Evolutionary conservation across 2,888 invertebrate genomes (phyloP).

Genomic region (Eulithis prunata): DNA sequence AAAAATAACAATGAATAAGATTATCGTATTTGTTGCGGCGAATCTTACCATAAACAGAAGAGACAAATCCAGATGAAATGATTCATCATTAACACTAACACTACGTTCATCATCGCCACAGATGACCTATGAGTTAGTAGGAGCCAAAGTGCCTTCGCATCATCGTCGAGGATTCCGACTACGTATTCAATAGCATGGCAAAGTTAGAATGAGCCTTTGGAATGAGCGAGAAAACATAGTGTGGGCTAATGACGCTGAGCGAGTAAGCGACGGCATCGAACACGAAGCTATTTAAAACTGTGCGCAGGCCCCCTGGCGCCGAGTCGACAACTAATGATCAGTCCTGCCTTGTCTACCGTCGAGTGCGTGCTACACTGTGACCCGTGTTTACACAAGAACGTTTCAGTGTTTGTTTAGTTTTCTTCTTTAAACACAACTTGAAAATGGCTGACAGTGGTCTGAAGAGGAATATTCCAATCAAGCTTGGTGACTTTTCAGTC

Average conservation of each 20-base stretch:
- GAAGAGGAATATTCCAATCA: constrained; percentile 96
- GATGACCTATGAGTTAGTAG: constrained; percentile 30
- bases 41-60: constrained; percentile 70
- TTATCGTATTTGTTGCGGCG: constrained; percentile 47
- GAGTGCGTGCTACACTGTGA: constrained; percentile 73
- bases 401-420: constrained; percentile 82
- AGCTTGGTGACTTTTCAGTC: constrained; percentile 96
- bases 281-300: constrained; percentile 84
- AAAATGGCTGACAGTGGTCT: constrained; percentile 93
- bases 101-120: constrained; percentile 55
- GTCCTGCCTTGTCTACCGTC: constrained; percentile 78
- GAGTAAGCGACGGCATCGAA: constrained; percentile 68
- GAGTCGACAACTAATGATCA: constrained; percentile 83
- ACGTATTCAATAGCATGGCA: constrained; percentile 46
- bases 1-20: constrained; percentile 64
- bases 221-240: constrained; percentile 78
- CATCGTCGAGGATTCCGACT: constrained; percentile 43
- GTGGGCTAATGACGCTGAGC: constrained; percentile 80
- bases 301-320: constrained; percentile 83
- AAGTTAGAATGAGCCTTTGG: constrained; percentile 63
- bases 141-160: constrained; percentile 49
- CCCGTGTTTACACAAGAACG: constrained; percentile 78
- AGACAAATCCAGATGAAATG: constrained; percentile 70
- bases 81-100: constrained; percentile 73
- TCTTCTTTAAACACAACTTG: constrained; percentile 61